These are phyloP conservation scores for Magallana nippona DNA, from an alignment of 2,888 invertebrate genomes.

Conservation along the genomic window DNA sequence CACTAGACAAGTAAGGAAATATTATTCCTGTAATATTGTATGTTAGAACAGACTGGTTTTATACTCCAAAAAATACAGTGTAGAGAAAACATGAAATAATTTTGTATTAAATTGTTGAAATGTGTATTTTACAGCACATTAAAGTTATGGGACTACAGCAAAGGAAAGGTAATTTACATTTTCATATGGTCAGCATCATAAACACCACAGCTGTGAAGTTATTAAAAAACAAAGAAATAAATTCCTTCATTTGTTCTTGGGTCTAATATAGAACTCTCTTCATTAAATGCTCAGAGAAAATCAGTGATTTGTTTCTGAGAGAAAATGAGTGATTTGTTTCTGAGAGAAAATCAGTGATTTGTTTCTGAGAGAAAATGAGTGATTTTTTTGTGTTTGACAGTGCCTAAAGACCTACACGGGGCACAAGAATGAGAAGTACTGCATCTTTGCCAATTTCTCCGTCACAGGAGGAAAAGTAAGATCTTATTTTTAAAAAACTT, in stretches of 20 bases:
- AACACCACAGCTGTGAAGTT: no score
- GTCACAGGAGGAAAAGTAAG: constrained; percentile 98
- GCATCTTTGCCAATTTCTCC: constrained; percentile 99
- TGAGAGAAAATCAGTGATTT: constrained; percentile 1
- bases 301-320: constrained; percentile 21
- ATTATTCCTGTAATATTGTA: not conserved
- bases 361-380: no score
- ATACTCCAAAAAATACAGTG: no score
- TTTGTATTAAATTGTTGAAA: not conserved
- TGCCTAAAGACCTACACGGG: constrained; percentile 99
- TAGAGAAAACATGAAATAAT: not conserved
- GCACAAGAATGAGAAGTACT: constrained; percentile 99
- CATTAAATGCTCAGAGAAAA: not conserved
- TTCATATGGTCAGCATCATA: not conserved
- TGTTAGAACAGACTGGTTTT: no score
- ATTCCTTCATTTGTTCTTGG: no score
- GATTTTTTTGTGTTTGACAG: constrained; percentile 78
- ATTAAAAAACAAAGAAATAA: no score
- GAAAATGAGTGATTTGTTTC: not conserved
- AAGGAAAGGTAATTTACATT: constrained; percentile 86
- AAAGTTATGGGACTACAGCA: constrained; percentile 99
- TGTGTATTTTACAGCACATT: constrained; percentile 84
- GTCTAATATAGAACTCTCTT: no score
- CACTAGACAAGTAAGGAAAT: constrained; percentile 89
- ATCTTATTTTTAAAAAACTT: constrained; percentile 33